Percentiles rank a stretch among this genome's conserved stretches.
These are phyloP conservation scores for Drosophila parthenogenetica DNA, from an alignment of 2,888 invertebrate species.

Conservation along the genomic window DNA sequence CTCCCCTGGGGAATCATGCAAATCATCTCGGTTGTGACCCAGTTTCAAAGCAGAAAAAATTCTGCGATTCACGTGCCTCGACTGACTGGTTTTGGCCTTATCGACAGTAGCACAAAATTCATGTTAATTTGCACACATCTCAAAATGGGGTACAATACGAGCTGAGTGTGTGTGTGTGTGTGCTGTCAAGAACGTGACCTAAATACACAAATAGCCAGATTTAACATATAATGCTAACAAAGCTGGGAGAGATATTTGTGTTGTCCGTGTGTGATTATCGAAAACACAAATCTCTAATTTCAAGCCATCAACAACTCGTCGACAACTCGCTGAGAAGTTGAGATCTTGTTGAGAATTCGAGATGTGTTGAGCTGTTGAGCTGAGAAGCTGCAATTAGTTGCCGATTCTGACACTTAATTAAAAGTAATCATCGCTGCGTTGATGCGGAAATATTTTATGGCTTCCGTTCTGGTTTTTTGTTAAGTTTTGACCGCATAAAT, in stretches of 20 bases:
- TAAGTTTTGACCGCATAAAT: conserved; percentile 33
- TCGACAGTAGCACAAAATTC: conserved; percentile 67
- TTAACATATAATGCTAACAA: conserved; percentile 25
- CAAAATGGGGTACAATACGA: conserved; percentile 65
- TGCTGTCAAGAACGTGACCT: conserved; percentile 72
- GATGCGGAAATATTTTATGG: conserved; percentile 63
- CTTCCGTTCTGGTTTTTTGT: conserved; percentile 67
- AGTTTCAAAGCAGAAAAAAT: conserved; percentile 51
- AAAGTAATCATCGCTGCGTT: conserved; percentile 57
- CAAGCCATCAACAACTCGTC: conserved; percentile 12
- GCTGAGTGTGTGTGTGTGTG: conserved; percentile 27
- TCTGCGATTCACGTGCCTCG: conserved; percentile 36
- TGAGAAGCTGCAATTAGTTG: conserved; percentile 37
- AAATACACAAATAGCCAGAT: conserved; percentile 71
- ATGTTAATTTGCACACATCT: conserved; percentile 78
- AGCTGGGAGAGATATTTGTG: conserved; percentile 29
- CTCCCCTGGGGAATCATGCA: conserved; percentile 59
- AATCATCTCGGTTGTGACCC: conserved; percentile 70
- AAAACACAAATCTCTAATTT: conserved; percentile 36
- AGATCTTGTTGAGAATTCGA: conserved; percentile 2
- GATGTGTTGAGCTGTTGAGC: too few species aligned
- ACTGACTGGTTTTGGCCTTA: conserved; percentile 38
- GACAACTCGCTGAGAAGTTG: conserved; percentile 20
- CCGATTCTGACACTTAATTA: conserved; percentile 65
- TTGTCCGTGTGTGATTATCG: conserved; percentile 17